Evolutionary conservation across 1,140 invertebrate genomes (phyloP).

Genomic region (Muscidifurax raptorellus): DNA sequence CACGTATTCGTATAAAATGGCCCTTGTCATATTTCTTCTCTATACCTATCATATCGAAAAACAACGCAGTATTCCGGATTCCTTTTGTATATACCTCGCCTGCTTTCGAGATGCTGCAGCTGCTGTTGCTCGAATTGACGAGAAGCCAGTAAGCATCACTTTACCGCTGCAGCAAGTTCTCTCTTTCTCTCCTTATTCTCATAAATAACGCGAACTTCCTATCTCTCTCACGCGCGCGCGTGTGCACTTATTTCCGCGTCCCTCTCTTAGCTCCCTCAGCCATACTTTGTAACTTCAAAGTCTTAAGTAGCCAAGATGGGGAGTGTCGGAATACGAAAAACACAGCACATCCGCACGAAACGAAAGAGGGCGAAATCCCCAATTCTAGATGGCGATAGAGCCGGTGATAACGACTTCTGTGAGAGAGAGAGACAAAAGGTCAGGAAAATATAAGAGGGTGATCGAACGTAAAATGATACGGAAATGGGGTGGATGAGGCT

Average conservation of each 20-base stretch:
- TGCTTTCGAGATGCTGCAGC: not conserved
- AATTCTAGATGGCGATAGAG: not conserved
- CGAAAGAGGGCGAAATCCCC: not conserved
- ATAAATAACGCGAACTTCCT: conserved; percentile 9
- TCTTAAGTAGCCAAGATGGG: not conserved
- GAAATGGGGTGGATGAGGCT: too few species aligned
- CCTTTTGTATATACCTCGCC: not conserved
- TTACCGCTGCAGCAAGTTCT: not conserved
- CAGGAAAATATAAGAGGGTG: too few species aligned
- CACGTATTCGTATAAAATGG: too few species aligned
- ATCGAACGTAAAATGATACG: too few species aligned
- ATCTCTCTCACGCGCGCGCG: not conserved
- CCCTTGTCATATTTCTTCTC: too few species aligned
- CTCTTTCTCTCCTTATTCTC: not conserved
- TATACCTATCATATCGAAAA: too few species aligned
- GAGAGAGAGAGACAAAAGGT: not conserved
- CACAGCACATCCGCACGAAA: not conserved
- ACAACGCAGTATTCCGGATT: not conserved
- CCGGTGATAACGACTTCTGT: not conserved
- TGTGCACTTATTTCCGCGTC: not conserved
- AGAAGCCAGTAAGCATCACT: not conserved
- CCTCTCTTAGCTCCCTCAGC: not conserved
- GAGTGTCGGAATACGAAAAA: not conserved
- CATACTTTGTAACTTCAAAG: conserved; percentile 5
- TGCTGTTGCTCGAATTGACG: not conserved